Percentiles rank a stretch among this genome's conserved stretches.
Evolutionary conservation across 2,888 invertebrate species (phyloP).

Genomic region (Eupeodes luniger): DNA sequence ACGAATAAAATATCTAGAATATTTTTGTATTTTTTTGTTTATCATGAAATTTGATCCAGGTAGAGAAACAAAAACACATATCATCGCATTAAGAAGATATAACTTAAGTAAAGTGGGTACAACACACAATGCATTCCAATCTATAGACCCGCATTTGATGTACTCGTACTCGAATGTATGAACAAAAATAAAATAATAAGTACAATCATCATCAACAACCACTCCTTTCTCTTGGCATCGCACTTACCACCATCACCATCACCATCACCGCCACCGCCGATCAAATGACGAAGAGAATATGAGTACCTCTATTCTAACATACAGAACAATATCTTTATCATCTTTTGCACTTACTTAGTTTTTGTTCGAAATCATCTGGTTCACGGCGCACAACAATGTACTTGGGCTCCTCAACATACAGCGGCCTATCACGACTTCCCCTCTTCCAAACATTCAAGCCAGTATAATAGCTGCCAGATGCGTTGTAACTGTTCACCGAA

Average conservation of each 20-base stretch:
- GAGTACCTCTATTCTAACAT: background rate
- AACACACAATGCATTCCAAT: slow-evolving; percentile 56
- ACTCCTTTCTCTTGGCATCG: slow-evolving; percentile 43
- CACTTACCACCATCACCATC: background rate
- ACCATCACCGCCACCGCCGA: no score
- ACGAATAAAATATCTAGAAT: slow-evolving; percentile 44
- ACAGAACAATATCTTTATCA: slow-evolving; percentile 10
- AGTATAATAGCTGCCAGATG: slow-evolving; percentile 79
- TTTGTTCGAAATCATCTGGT: slow-evolving; percentile 65
- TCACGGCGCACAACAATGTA: slow-evolving; percentile 82
- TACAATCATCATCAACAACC: slow-evolving; percentile 31
- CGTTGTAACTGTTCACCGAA: slow-evolving; percentile 76
- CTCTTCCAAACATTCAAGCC: slow-evolving; percentile 81
- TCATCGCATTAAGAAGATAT: no score
- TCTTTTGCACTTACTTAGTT: slow-evolving; percentile 77
- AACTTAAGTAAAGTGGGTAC: slow-evolving; percentile 18
- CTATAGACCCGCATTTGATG: slow-evolving; percentile 75
- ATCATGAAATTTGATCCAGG: slow-evolving; percentile 74
- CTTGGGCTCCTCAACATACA: slow-evolving; percentile 82
- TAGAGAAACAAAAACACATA: slow-evolving; percentile 16
- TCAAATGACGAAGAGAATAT: no score
- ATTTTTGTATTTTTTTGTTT: slow-evolving; percentile 19
- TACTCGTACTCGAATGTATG: background rate
- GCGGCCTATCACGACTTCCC: slow-evolving; percentile 81
- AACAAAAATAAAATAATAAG: slow-evolving; percentile 24